phyloP scores from a whole-genome alignment of 1,140 invertebrate genomes.

The Drosophila pandora region DNA sequence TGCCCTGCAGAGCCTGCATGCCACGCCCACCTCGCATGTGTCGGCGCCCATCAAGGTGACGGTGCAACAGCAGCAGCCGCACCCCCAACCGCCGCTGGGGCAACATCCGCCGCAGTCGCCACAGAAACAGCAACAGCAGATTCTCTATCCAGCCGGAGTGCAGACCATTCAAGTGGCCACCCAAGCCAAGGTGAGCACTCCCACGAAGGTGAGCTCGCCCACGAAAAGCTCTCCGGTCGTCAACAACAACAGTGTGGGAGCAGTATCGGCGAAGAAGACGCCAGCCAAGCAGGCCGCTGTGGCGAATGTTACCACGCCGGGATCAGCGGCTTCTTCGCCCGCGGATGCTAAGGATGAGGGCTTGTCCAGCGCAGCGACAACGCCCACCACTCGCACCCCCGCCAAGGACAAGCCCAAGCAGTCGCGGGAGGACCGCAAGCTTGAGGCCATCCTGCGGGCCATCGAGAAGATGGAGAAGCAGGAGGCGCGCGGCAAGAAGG shows the following conservation, averaged over 20 bases:
- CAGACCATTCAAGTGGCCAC: constrained; percentile 9
- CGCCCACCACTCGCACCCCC: constrained; percentile 28
- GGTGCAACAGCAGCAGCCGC: constrained; percentile 16
- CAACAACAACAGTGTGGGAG: constrained; percentile 33
- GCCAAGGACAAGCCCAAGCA: constrained; percentile 84
- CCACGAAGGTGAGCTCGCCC: constrained; percentile 28
- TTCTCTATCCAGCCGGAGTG: constrained; percentile 14
- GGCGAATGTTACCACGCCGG: constrained; percentile 2
- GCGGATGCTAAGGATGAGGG: constrained; percentile 32
- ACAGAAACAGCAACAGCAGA: constrained; percentile 21
- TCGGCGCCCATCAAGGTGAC: constrained; percentile 41
- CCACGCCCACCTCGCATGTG: constrained; percentile 52
- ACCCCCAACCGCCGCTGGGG: constrained; percentile 18
- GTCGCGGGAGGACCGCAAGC: constrained; percentile 97
- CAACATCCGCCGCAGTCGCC: constrained; percentile 26
- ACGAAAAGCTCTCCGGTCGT: constrained; percentile 10
- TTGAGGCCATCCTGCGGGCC: constrained; percentile 97
- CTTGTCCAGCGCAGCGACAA: constrained; percentile 10
- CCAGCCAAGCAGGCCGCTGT: constrained; percentile 36
- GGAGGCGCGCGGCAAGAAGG: constrained; percentile 88
- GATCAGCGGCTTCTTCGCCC: constrained; percentile 18
- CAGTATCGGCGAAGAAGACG: constrained; percentile 26
- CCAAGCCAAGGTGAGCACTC: not conserved
- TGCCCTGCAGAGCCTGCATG: constrained; percentile 65
- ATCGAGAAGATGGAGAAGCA: constrained; percentile 93